Evolutionary conservation across 2,113 vertebrate genomes (phyloP), one percentile per base, ranked within the genome.

Genomic region (Eretmochelys imbricata): DNA sequence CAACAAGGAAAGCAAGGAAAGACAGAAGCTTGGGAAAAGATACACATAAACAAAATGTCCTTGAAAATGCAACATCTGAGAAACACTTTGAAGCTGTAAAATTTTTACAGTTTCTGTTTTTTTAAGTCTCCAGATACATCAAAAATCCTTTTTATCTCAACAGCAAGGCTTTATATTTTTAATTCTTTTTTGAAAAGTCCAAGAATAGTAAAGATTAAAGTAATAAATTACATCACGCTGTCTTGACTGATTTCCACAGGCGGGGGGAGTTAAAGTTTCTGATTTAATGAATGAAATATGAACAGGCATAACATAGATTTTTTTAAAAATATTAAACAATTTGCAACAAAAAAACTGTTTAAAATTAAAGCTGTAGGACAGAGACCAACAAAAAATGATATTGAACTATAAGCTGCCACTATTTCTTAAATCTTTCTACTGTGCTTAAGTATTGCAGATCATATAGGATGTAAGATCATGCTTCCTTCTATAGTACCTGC

Each of bases 41-140:
- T 51, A 50, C 76, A 85, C 46, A 31, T n/a, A 87, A 88, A 89
- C 85, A 82, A 96, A 95, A 96, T 53, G 84, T 79, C 94, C 95
- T 87, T 96, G 75, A 92, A 96, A 95, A 93, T 86, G 80, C 17
- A 91, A 91, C 79, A 89, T 88, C 95, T 95, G 82, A 80, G 80
- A 94, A 95, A 96, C 46, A 50, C 94, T 96, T 97, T 97, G 83
- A 97, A 93, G 76, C 75, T 80, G 85, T 51, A 93, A 85, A 85
- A 84, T 85, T 87, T 91, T 89, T 91, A 88, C 75, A 93, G 22
- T 80, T 88, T 69, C 80, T 89, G 13, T 48, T 82, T 87, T 90
- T 88, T 53, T 87, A n/a, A 89, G 62, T 87, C 75, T 96, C 76
- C 80, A 54, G 78, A 88, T 90, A 89, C 49, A 96, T 95, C 84